These are phyloP conservation scores for Nemotelus pantherinus DNA, from an alignment of 2,888 invertebrate genomes.

Conservation along the genomic window DNA sequence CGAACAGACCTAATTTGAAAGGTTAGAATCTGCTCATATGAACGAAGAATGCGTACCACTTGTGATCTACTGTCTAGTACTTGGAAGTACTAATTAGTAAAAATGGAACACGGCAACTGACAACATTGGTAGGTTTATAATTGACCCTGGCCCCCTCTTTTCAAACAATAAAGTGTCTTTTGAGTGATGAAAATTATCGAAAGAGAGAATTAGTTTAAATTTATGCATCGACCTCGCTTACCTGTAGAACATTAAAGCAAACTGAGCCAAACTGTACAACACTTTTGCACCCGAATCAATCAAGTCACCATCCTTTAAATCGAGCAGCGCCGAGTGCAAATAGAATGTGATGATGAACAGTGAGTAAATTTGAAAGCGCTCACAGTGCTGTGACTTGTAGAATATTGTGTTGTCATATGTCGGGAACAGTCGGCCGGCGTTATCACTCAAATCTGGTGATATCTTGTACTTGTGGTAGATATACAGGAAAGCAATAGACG, in stretches of 20 bases:
- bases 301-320: constrained; percentile 61
- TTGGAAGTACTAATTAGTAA: no score
- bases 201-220: no score
- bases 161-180: no score
- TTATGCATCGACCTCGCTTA: constrained; percentile 47
- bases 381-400: constrained; percentile 62
- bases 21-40: no score
- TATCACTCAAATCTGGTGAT: constrained; percentile 61
- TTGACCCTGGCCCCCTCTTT: no score
- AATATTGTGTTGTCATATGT: constrained; percentile 64
- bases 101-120: no score
- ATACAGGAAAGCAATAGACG: constrained; percentile 61
- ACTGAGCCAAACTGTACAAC: constrained; percentile 59
- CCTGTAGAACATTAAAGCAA: constrained; percentile 61
- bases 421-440: constrained; percentile 62
- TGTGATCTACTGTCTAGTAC: no score
- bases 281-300: constrained; percentile 61
- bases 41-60: no score
- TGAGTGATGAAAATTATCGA: no score
- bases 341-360: constrained; percentile 63
- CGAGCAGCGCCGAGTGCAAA: constrained; percentile 61
- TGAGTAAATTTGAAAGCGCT: constrained; percentile 63
- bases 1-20: no score
- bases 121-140: no score
- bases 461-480: constrained; percentile 64